These are phyloP conservation scores for Anhinga rufa DNA, from an alignment of 2,113 vertebrate genomes.

Conservation along the genomic window DNA sequence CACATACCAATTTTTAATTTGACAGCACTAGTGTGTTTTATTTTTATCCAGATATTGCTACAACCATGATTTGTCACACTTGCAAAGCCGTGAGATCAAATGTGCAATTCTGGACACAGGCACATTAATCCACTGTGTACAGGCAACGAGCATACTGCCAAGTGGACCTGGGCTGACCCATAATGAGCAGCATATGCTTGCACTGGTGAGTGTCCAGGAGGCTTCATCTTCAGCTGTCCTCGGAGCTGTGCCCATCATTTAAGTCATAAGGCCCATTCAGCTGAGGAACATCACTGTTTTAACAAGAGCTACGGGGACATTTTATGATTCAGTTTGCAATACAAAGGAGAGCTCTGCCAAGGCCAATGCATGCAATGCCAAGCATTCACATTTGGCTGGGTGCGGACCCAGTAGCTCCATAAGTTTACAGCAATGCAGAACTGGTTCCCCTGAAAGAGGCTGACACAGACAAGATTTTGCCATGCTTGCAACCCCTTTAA, in stretches of 20 bases:
- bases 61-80: neutral
- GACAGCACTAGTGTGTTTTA: too few species aligned
- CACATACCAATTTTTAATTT: neutral
- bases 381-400: neutral
- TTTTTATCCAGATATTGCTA: neutral
- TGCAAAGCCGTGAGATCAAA: neutral
- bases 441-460: neutral
- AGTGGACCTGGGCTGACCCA: neutral
- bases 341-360: neutral
- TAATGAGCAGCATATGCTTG: too few species aligned
- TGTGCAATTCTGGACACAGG: neutral
- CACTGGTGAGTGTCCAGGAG: neutral
- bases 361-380: fast-evolving
- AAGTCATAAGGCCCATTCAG: neutral
- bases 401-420: neutral
- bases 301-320: neutral
- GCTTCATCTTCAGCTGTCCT: neutral
- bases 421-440: neutral
- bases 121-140: neutral
- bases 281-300: neutral
- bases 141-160: neutral
- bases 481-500: neutral
- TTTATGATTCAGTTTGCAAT: neutral
- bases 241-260: neutral
- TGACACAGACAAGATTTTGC: neutral